Evolutionary conservation across 2,888 invertebrate genomes (phyloP).

Genomic region (Zootermopsis nevadensis): DNA sequence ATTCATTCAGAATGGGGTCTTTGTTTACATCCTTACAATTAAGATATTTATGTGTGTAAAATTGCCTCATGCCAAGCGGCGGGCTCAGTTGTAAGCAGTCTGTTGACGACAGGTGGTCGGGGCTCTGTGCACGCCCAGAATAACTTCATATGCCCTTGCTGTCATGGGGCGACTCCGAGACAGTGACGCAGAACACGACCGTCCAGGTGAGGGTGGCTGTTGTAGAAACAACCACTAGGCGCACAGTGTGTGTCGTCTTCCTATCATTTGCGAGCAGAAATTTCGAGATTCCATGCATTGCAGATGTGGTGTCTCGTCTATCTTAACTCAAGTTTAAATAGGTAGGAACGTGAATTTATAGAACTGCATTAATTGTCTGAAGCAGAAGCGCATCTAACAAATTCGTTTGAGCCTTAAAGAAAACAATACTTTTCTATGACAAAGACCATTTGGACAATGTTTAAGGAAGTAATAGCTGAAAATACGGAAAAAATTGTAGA

Average conservation of each 20-base stretch:
- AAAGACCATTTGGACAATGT: too few relatives aligned
- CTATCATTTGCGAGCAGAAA: neutral
- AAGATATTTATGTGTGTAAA: slow-evolving; percentile 23
- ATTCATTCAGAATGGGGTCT: neutral
- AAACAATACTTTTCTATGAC: too few relatives aligned
- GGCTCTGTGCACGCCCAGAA: neutral
- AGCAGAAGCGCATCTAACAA: too few relatives aligned
- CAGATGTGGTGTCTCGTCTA: neutral
- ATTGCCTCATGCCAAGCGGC: slow-evolving; percentile 9
- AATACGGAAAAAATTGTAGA: too few relatives aligned
- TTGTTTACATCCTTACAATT: slow-evolving; percentile 28
- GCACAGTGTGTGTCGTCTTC: neutral
- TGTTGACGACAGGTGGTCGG: neutral
- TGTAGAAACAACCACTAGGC: neutral
- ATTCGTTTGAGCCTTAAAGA: too few relatives aligned
- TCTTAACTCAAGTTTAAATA: slow-evolving; percentile 3
- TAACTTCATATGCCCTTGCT: slow-evolving; percentile 21
- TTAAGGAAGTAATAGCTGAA: too few relatives aligned
- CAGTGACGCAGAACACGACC: neutral
- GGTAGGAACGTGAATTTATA: neutral
- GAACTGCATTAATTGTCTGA: too few relatives aligned
- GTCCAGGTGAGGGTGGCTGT: neutral
- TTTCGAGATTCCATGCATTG: neutral
- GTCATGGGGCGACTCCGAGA: neutral
- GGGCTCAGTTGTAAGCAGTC: slow-evolving; percentile 7